These are phyloP conservation scores for Epirrhoe alternata DNA, from an alignment of 2,888 invertebrate species.

Conservation along the genomic window DNA sequence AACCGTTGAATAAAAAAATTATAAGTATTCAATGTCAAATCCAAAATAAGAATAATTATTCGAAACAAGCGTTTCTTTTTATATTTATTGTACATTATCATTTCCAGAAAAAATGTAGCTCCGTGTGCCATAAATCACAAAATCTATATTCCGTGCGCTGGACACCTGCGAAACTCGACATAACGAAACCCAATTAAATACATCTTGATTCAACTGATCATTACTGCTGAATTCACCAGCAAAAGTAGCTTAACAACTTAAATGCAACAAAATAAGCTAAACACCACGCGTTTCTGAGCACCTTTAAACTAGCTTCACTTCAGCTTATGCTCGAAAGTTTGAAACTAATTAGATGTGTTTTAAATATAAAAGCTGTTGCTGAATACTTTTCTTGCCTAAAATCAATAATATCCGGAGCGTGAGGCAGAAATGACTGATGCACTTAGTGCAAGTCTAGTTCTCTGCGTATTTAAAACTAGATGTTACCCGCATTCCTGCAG, in stretches of 20 bases:
- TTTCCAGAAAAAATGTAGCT: conserved; percentile 34
- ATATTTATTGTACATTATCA: background rate
- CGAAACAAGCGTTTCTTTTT: no score
- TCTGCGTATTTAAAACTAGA: no score
- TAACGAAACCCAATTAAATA: conserved; percentile 81
- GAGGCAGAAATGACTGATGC: no score
- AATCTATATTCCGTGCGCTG: conserved; percentile 70
- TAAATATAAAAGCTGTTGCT: background rate
- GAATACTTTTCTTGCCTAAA: no score
- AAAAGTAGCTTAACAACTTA: conserved; percentile 18
- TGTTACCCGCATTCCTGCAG: no score
- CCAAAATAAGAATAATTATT: no score
- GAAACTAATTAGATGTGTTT: background rate
- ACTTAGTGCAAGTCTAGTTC: no score
- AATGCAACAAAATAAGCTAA: background rate
- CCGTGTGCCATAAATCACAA: conserved; percentile 66
- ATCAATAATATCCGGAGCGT: no score
- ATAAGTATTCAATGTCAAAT: no score
- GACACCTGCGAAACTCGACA: conserved; percentile 72
- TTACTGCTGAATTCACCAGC: conserved; percentile 54
- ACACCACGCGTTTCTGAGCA: background rate
- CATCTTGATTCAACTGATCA: conserved; percentile 81
- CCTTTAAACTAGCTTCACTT: background rate
- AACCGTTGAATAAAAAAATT: no score
- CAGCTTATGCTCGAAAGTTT: background rate